Percentiles rank a stretch among this genome's conserved stretches.
Evolutionary conservation across 2,888 invertebrate species (phyloP).

Genomic region (Microctonus hyperodae): DNA sequence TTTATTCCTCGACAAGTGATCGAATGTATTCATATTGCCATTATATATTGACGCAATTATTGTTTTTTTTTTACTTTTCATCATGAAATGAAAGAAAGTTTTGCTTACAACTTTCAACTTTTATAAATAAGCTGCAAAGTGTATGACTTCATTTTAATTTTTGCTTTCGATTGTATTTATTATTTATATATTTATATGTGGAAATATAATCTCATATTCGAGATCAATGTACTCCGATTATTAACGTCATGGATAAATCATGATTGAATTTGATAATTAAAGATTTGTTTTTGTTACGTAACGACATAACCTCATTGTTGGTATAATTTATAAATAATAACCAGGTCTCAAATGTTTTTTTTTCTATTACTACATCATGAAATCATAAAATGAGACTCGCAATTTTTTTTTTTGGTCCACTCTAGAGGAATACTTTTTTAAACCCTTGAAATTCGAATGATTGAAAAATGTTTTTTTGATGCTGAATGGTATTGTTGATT

Average conservation of each 20-base stretch:
- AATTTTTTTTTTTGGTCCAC: neutral
- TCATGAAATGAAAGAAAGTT: too few species aligned
- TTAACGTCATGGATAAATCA: slow-evolving; percentile 13
- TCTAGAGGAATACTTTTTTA: slow-evolving; percentile 1
- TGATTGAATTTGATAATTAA: neutral
- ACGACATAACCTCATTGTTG: neutral
- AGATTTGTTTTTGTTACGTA: neutral
- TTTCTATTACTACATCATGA: neutral
- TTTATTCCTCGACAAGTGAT: neutral
- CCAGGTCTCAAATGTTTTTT: neutral
- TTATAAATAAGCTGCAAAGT: neutral
- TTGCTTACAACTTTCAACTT: neutral
- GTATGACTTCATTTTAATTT: too few species aligned
- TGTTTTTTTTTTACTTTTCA: neutral
- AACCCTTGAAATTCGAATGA: too few species aligned
- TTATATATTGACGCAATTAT: neutral
- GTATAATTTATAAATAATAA: neutral
- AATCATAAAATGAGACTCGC: slow-evolving; percentile 42
- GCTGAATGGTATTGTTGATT: slow-evolving; percentile 15
- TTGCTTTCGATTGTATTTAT: neutral
- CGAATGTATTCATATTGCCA: neutral
- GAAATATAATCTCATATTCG: neutral
- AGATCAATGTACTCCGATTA: neutral
- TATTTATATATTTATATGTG: neutral
- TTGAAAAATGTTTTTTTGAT: too few species aligned